Percentiles rank a stretch among this genome's conserved stretches.
Evolutionary conservation across 2,113 vertebrate genomes (phyloP).

Genomic region (Podilymbus podiceps): DNA sequence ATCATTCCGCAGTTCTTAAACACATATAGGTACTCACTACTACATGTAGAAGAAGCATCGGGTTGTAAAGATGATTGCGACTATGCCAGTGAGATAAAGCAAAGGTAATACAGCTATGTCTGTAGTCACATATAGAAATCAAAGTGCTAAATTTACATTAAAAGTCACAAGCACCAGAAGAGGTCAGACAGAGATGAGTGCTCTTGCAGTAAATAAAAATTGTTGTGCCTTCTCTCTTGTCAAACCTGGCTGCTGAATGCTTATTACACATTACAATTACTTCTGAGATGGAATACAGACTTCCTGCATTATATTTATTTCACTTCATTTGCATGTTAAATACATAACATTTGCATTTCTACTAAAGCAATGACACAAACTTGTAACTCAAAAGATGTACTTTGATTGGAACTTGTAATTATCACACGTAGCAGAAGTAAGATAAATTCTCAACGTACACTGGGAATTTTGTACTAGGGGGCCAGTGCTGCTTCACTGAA

Average conservation of each 20-base stretch:
- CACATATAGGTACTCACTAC: background rate
- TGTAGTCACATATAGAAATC: background rate
- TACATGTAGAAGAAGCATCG: background rate
- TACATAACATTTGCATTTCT: constrained; percentile 70
- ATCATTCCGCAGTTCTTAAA: background rate
- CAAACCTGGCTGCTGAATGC: constrained; percentile 34
- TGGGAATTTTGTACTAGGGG: constrained; percentile 10
- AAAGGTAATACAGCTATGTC: background rate
- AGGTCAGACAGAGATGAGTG: constrained; percentile 45
- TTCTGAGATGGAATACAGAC: constrained; percentile 58
- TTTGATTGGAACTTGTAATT: constrained; percentile 57
- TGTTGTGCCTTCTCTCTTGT: constrained; percentile 42
- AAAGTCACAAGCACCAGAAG: constrained; percentile 25
- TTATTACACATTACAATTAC: constrained; percentile 65
- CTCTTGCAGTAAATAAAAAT: constrained; percentile 63
- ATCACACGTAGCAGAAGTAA: constrained; percentile 4
- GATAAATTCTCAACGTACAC: constrained; percentile 8
- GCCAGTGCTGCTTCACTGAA: constrained; percentile 19
- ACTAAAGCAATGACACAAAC: constrained; percentile 53
- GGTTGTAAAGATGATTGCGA: background rate
- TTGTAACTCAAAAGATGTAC: constrained; percentile 56
- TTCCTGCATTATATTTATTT: constrained; percentile 69
- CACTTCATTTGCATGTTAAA: constrained; percentile 69
- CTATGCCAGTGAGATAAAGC: background rate
- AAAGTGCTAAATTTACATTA: background rate